Percentiles rank a stretch among this genome's conserved stretches.
These are phyloP conservation scores for Drosophila teissieri DNA, from an alignment of 1,140 invertebrate genomes.

Conservation along the genomic window DNA sequence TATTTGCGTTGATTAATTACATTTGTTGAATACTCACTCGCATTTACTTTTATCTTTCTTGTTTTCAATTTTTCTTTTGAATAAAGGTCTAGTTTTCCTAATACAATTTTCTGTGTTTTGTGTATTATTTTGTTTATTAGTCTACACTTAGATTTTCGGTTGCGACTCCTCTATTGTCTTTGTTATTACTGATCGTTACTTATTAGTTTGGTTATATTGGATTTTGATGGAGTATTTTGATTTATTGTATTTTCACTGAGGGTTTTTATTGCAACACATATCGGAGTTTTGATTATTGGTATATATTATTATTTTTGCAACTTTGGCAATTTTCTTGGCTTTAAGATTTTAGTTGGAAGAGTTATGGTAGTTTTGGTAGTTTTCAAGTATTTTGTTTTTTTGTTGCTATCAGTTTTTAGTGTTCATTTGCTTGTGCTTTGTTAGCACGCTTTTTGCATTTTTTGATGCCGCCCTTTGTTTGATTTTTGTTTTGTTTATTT, in stretches of 20 bases:
- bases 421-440: constrained; percentile 3
- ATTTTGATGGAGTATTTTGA: not conserved
- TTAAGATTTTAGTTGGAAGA: not conserved
- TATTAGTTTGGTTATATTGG: not conserved
- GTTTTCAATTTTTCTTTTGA: not conserved
- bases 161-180: not conserved
- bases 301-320: not conserved
- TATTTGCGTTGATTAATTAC: not conserved
- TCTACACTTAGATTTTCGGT: not conserved
- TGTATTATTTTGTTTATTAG: not conserved
- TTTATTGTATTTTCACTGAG: constrained; percentile 5
- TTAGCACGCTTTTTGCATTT: not conserved
- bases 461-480: constrained; percentile 8
- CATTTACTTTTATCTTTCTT: constrained; percentile 1
- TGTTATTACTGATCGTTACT: not conserved
- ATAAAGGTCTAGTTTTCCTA: not conserved
- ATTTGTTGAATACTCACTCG: not conserved
- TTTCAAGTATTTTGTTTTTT: not conserved
- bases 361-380: not conserved
- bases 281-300: not conserved
- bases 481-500: constrained; percentile 14
- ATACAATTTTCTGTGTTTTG: not conserved
- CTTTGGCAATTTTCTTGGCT: constrained; percentile 10
- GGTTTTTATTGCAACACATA: not conserved
- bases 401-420: not conserved